These are phyloP conservation scores for Formicarius rufipectus DNA, from an alignment of 2,113 vertebrate species.

Conservation along the genomic window DNA sequence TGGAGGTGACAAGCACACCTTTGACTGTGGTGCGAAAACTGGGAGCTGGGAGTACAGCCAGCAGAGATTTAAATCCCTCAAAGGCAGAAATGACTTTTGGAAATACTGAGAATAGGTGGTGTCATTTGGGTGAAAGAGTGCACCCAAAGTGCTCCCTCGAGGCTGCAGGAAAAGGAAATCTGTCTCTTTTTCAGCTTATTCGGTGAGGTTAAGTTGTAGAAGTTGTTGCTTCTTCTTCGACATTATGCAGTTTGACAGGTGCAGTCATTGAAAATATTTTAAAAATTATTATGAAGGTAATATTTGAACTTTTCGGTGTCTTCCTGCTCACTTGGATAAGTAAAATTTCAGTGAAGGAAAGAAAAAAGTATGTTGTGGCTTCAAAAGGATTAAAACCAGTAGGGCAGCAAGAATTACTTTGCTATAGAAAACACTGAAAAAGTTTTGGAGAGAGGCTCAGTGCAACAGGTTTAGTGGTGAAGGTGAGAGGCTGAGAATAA, in stretches of 20 bases:
- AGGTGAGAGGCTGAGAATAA: not conserved
- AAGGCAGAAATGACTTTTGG: not conserved
- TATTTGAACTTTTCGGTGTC: not conserved
- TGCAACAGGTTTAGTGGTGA: not conserved
- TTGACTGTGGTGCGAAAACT: not conserved
- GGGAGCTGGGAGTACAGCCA: not conserved
- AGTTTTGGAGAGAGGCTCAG: not conserved
- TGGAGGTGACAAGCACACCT: not conserved
- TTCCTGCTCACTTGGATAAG: not conserved
- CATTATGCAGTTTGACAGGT: not conserved
- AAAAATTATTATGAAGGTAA: not conserved
- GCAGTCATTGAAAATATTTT: not conserved
- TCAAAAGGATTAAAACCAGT: not conserved
- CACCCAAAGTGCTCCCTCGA: not conserved
- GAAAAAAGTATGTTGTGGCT: not conserved
- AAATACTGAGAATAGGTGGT: not conserved
- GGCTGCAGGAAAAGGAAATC: not conserved
- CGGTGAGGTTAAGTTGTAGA: not conserved
- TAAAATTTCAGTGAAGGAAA: not conserved
- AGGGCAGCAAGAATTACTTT: not conserved
- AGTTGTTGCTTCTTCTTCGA: not conserved
- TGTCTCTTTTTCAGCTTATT: not conserved
- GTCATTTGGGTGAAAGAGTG: not conserved
- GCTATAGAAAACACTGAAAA: not conserved
- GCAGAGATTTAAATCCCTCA: not conserved